Base-by-base conservation (phyloP, 2,113 vertebrate species). In the Nansenia antarctica region DNA sequence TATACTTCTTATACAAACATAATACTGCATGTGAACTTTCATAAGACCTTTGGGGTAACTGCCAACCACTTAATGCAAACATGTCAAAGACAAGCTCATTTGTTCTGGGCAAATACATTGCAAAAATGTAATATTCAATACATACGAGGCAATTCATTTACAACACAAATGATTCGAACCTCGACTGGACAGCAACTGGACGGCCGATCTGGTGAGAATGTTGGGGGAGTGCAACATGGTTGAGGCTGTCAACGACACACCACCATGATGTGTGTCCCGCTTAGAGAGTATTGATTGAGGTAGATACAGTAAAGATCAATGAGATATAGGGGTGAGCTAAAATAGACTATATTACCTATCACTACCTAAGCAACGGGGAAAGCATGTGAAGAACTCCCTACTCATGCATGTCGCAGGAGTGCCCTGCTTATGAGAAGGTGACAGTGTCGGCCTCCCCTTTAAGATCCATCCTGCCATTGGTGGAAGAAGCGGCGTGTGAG, bases 211-310 rank as follows among this genome's bases (percentile, higher is more conserved):
- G 57, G 78, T 3, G 64, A 65, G 7, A 59, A 15, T 27, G 66
- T 61, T 42, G 34, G 29, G n/a, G 5, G 81, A 79, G 35, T 61
- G 68, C 81, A 86, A 82, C 88, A 91, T 91, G 12, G 64, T 55
- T 68, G 79, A 45, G 32, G 61, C 61, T 78, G 49, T 70, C 22
- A 73, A 80, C 63, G 77, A 82, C 60, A 54, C 82, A 73, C 32
- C 83, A 78, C 82, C 3, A 49, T 49, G 45, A 49, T 49, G 45
- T 47, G 15, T n/a, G 45, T 20, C 18, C 5, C 5, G n/a, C 45
- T 49, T 20, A 20, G n/a, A n/a, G n/a, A n/a, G n/a, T n/a, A 18
- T 42, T 49, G n/a, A 49, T 49, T 49, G 45, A 20, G n/a, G 45
- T 49, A 49, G 12, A 42, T 18, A 18, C 45, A 42, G 12, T 1